Percentiles rank a stretch among this genome's conserved stretches.
These are phyloP conservation scores for Nephrocerus scutellatus DNA, from an alignment of 2,888 invertebrate genomes.

Conservation along the genomic window DNA sequence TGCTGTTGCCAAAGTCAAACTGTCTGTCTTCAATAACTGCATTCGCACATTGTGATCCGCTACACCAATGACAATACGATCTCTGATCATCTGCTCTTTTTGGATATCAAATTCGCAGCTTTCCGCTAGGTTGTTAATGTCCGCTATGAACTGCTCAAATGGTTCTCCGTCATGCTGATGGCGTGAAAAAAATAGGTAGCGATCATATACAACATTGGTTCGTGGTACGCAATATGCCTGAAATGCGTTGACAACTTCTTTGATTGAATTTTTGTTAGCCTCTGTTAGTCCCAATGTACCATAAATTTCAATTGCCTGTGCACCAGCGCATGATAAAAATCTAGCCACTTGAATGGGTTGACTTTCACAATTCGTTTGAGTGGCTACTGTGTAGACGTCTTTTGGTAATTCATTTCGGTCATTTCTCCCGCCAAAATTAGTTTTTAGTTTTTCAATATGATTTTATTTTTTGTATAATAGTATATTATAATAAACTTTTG, in stretches of 20 bases:
- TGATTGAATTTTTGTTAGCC: slow-evolving; percentile 1
- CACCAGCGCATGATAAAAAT: slow-evolving; percentile 11
- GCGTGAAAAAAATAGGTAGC: slow-evolving; percentile 12
- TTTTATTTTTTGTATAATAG: too few species aligned
- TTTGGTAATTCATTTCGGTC: slow-evolving; percentile 6
- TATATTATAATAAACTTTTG: too few species aligned
- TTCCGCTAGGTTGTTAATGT: slow-evolving; percentile 7
- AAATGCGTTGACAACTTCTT: slow-evolving; percentile 3
- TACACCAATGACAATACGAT: slow-evolving; percentile 10
- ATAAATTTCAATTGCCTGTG: slow-evolving; percentile 11
- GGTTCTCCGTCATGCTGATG: slow-evolving; percentile 10
- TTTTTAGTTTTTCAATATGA: slow-evolving; percentile 1
- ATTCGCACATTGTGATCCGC: slow-evolving; percentile 11
- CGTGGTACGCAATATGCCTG: slow-evolving; percentile 8
- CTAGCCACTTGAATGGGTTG: slow-evolving; percentile 10
- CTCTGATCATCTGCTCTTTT: slow-evolving; percentile 11
- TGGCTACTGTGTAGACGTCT: slow-evolving; percentile 9
- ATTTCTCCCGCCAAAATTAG: not conserved
- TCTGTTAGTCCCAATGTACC: slow-evolving; percentile 8
- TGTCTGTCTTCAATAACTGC: slow-evolving; percentile 9
- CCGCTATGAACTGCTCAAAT: slow-evolving; percentile 8
- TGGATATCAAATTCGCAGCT: slow-evolving; percentile 7
- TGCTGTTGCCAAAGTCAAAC: slow-evolving; percentile 4
- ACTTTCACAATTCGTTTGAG: slow-evolving; percentile 5
- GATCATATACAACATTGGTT: slow-evolving; percentile 11